A percentile compares a stretch with the other conserved stretches of the same genome.
Conservation (phyloP, 64 coral and sea anemone species). For the Hydrozoanthus tunicans region DNA sequence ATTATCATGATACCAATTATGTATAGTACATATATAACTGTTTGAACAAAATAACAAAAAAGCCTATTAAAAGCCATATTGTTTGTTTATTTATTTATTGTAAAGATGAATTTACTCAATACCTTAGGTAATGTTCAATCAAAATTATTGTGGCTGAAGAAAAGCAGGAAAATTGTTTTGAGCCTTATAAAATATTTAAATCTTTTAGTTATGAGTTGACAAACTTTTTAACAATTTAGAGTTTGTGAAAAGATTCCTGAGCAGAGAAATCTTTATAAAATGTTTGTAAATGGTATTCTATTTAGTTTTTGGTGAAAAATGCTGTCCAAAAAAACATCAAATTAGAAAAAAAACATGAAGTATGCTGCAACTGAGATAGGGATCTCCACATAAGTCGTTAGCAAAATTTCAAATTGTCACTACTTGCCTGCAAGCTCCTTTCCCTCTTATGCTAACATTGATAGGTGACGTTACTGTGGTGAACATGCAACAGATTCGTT, state of each 20-base stretch:
- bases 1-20: constrained; percentile 17
- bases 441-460: no score
- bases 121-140: background rate
- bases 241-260: background rate
- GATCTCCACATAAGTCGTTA: no score
- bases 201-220: constrained; percentile 10
- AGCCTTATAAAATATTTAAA: constrained; percentile 18
- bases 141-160: background rate
- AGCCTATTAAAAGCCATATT: no score
- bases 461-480: background rate
- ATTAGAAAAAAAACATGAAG: background rate
- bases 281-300: background rate
- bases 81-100: constrained; percentile 10
- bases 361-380: background rate
- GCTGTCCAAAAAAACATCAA: background rate
- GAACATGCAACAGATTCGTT: constrained; percentile 1
- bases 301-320: background rate
- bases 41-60: constrained; percentile 9
- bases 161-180: background rate
- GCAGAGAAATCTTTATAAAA: background rate
- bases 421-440: no score
- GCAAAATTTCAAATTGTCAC: no score
- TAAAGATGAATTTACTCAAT: constrained; percentile 4
- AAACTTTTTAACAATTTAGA: constrained; percentile 6
- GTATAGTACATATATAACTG: constrained; percentile 20